A percentile compares a stretch with the other conserved stretches of the same genome.
phyloP scores from a whole-genome alignment of 2,797 vertebrate genomes.

The Peromyscus eremicus region DNA sequence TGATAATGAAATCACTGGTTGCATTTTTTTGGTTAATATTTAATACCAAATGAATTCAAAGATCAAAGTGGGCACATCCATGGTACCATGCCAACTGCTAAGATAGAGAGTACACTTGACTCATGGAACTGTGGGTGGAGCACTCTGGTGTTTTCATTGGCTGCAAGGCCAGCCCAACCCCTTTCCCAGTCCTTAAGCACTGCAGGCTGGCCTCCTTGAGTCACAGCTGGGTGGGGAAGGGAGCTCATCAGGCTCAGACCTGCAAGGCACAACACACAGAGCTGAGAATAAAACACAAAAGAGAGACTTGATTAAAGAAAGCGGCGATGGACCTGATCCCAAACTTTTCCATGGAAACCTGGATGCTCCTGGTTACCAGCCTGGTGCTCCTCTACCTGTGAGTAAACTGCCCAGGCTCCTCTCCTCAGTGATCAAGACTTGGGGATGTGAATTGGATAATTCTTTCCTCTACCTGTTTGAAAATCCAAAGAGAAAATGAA shows the following conservation, averaged over 20 bases:
- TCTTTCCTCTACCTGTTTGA: background rate
- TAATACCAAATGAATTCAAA: background rate
- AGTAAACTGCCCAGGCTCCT: constrained; percentile 37
- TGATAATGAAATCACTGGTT: background rate
- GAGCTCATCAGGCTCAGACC: fast-evolving
- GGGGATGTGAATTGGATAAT: background rate
- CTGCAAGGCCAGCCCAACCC: background rate
- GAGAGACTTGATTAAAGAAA: background rate
- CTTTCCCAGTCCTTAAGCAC: background rate
- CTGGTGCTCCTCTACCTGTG: constrained; percentile 76
- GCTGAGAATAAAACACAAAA: background rate
- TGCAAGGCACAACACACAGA: background rate
- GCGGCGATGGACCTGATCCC: constrained; percentile 65
- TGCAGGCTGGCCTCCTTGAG: background rate
- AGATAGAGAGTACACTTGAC: background rate
- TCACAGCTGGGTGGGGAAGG: background rate
- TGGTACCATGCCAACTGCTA: background rate
- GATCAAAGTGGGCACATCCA: background rate
- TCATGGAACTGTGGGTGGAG: background rate
- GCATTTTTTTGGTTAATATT: background rate
- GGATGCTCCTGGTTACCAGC: constrained; percentile 62
- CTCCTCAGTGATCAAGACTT: background rate
- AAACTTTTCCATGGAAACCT: constrained; percentile 57
- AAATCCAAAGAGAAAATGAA: background rate
- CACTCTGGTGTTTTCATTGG: background rate